Percentiles rank a stretch among this genome's conserved stretches.
Evolutionary conservation across 1,140 invertebrate species (phyloP).

Genomic region (Apis dorsata): DNA sequence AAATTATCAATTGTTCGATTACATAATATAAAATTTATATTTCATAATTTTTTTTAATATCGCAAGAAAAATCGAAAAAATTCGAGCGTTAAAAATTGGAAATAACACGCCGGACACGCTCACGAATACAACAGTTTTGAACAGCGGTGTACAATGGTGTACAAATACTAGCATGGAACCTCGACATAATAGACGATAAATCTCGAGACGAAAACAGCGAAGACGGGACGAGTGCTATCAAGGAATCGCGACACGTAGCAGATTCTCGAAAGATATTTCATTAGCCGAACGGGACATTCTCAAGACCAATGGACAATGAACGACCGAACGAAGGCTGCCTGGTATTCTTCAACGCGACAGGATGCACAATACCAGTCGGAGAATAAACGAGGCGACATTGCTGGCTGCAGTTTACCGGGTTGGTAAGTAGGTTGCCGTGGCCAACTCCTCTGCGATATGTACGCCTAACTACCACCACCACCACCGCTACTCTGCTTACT

Average conservation of each 20-base stretch:
- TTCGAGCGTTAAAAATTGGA: too few species aligned
- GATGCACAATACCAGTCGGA: constrained; percentile 12
- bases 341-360: neutral
- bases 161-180: neutral
- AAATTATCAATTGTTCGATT: too few species aligned
- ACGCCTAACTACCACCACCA: constrained; percentile 13
- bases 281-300: neutral
- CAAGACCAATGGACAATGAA: constrained; percentile 5
- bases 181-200: neutral
- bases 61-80: too few species aligned
- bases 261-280: neutral
- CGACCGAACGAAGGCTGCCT: neutral
- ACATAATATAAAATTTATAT: too few species aligned
- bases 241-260: neutral
- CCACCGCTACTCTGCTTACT: too few species aligned
- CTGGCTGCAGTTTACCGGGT: constrained; percentile 50
- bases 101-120: too few species aligned
- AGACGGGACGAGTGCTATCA: neutral
- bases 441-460: constrained; percentile 36
- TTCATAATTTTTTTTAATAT: too few species aligned
- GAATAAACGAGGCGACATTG: constrained; percentile 29
- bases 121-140: neutral
- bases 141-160: neutral
- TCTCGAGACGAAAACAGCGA: neutral
- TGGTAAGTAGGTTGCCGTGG: constrained; percentile 63